These are phyloP conservation scores for Melipona bicolor DNA, from an alignment of 2,888 invertebrate genomes.

Conservation along the genomic window DNA sequence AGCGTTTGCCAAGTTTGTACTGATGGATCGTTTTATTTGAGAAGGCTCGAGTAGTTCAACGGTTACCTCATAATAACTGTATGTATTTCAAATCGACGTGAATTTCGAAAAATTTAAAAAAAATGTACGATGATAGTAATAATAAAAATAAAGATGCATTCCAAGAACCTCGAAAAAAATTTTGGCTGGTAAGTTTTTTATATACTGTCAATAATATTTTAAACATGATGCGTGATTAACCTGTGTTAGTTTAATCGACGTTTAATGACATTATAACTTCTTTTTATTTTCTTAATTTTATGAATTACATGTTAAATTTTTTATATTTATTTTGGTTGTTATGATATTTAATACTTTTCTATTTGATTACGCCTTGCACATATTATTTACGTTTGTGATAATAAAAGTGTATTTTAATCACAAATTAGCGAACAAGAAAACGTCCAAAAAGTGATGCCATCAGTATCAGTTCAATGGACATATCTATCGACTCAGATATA, in stretches of 20 bases:
- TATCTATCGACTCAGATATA: constrained; percentile 77
- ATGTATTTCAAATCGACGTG: neutral
- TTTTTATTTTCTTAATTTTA: neutral
- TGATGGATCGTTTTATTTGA: neutral
- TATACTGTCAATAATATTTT: constrained; percentile 5
- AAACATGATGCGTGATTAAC: neutral
- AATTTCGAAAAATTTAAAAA: constrained; percentile 8
- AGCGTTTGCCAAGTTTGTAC: constrained; percentile 20
- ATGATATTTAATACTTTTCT: neutral
- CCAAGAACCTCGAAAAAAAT: constrained; percentile 79
- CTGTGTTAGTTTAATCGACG: constrained; percentile 7
- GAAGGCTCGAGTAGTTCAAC: neutral
- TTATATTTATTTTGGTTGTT: neutral
- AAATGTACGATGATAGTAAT: constrained; percentile 73
- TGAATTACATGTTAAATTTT: neutral
- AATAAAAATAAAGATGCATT: constrained; percentile 76
- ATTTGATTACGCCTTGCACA: neutral
- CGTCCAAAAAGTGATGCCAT: constrained; percentile 80
- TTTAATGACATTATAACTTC: constrained; percentile 7
- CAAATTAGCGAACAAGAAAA: constrained; percentile 79
- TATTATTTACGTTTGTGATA: neutral
- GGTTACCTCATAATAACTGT: constrained; percentile 9
- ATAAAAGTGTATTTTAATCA: constrained; percentile 1
- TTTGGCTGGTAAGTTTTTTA: constrained; percentile 78
- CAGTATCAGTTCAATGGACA: constrained; percentile 80